Percentiles rank a stretch among this genome's conserved stretches.
Conservation (phyloP, 2,888 invertebrate genomes). For the Lamproptera curius region DNA sequence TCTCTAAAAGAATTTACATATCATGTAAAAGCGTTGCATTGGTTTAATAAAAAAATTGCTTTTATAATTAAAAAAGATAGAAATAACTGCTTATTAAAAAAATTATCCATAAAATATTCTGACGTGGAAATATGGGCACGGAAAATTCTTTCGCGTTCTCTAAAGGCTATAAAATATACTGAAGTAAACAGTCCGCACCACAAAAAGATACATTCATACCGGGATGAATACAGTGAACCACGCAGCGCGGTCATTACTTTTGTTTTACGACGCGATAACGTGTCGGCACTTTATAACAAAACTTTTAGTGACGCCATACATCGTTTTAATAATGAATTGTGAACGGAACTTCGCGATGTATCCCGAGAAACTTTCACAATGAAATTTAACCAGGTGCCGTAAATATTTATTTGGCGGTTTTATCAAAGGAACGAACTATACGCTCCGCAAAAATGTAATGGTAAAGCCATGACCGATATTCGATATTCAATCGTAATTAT, state of each 20-base stretch:
- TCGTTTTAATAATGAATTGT: constrained; percentile 26
- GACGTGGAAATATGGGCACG: constrained; percentile 17
- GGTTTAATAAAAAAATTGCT: no score
- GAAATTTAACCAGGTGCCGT: constrained; percentile 6
- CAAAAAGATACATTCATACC: constrained; percentile 25
- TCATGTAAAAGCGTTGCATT: no score
- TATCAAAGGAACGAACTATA: no score
- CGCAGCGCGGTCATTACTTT: constrained; percentile 44
- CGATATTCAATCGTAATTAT: no score
- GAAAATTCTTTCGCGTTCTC: constrained; percentile 18
- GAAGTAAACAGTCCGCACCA: constrained; percentile 24
- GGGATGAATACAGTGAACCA: constrained; percentile 32
- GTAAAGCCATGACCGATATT: no score
- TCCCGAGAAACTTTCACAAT: constrained; percentile 9
- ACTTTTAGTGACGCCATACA: constrained; percentile 35
- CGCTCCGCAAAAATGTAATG: no score
- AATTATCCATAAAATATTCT: constrained; percentile 20
- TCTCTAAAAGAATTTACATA: no score
- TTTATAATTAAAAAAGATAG: no score
- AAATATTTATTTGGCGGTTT: not conserved
- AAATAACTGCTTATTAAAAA: no score
- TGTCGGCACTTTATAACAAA: constrained; percentile 37
- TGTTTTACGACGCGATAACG: constrained; percentile 52
- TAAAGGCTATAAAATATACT: constrained; percentile 19
- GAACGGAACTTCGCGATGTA: constrained; percentile 10